phyloP scores from a whole-genome alignment of 64 coral and sea anemone genomes.

The Pocillopora damicornis region DNA sequence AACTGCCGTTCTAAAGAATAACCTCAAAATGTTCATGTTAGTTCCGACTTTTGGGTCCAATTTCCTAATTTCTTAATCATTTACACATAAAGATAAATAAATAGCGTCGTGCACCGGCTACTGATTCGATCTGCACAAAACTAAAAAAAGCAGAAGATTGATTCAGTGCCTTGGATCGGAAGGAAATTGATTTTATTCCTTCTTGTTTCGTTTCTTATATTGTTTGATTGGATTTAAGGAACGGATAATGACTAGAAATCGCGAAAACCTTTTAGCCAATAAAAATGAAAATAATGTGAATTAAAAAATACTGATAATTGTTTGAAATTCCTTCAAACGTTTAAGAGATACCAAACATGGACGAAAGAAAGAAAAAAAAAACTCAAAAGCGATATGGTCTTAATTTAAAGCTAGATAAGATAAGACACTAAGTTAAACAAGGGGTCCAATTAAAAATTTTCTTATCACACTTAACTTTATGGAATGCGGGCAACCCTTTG shows the following conservation, averaged over 20 bases:
- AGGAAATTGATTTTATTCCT: not conserved
- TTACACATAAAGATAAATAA: too few relatives aligned
- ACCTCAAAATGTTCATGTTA: too few relatives aligned
- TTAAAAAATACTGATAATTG: too few relatives aligned
- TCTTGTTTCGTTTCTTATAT: not conserved
- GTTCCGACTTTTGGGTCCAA: too few relatives aligned
- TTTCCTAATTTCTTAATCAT: too few relatives aligned
- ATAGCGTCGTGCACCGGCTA: not conserved
- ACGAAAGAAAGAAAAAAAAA: not conserved
- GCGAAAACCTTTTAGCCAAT: too few relatives aligned
- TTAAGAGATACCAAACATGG: not conserved
- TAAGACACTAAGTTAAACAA: not conserved
- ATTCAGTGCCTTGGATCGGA: not conserved
- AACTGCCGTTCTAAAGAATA: too few relatives aligned
- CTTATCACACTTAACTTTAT: not conserved
- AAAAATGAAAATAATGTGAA: too few relatives aligned
- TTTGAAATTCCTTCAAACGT: not conserved
- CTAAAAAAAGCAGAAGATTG: not conserved
- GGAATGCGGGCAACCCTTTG: not conserved
- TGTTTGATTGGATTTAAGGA: too few relatives aligned
- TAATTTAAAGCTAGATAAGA: not conserved
- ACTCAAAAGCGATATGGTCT: too few relatives aligned
- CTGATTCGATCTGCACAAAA: not conserved
- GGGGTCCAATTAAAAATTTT: not conserved
- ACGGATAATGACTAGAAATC: too few relatives aligned